A percentile compares a stretch with the other conserved stretches of the same genome.
phyloP scores from a whole-genome alignment of 2,797 vertebrate genomes.

The Micromesistius poutassou region DNA sequence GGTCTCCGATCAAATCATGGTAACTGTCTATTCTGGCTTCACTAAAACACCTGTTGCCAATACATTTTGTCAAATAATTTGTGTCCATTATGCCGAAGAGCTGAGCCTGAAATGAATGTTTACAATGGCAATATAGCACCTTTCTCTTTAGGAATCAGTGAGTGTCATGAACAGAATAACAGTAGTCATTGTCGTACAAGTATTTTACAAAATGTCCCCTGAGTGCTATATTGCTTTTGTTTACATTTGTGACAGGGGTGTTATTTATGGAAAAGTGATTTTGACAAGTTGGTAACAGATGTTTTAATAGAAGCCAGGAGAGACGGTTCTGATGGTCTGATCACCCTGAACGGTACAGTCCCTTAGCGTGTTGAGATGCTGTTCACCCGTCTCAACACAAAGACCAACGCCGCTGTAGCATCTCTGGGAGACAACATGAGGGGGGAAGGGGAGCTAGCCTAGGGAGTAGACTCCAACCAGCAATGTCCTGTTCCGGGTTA shows the following conservation, averaged over 20 bases:
- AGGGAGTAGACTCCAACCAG: neutral
- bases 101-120: no score
- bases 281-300: neutral
- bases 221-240: neutral
- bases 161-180: no score
- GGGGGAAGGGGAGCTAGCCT: neutral
- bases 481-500: slow-evolving; percentile 25
- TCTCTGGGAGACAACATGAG: neutral
- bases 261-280: neutral
- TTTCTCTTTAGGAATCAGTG: neutral
- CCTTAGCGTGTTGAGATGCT: neutral
- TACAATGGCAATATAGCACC: neutral
- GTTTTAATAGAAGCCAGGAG: neutral
- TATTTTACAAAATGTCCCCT: neutral
- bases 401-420: neutral
- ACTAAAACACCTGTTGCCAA: neutral
- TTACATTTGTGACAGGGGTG: neutral
- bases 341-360: neutral
- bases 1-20: neutral
- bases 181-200: no score
- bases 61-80: neutral
- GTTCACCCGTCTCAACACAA: neutral
- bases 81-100: neutral
- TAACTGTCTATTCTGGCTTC: neutral
- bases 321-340: neutral